These are phyloP conservation scores for Ditula angustiorana DNA, from an alignment of 2,888 invertebrate genomes.

Conservation along the genomic window DNA sequence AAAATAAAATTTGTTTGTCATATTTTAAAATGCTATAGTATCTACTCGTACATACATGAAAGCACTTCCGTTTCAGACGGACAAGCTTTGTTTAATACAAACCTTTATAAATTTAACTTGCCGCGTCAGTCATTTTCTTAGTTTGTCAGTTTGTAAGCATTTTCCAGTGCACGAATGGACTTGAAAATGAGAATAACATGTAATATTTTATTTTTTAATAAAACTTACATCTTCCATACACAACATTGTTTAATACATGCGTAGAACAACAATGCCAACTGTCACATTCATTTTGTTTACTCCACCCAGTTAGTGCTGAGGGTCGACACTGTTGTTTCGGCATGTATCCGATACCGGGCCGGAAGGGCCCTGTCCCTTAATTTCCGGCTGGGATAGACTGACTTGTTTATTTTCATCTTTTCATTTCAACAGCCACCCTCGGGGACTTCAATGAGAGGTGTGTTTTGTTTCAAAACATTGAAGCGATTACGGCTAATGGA, in stretches of 20 bases:
- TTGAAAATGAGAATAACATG: too few relatives aligned
- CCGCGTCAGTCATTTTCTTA: too few relatives aligned
- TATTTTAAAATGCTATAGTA: too few relatives aligned
- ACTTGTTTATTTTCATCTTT: constrained; percentile 41
- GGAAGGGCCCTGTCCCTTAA: constrained; percentile 40
- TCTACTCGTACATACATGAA: too few relatives aligned
- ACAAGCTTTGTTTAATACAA: not conserved
- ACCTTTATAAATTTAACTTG: too few relatives aligned
- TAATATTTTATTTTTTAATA: too few relatives aligned
- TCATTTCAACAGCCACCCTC: constrained; percentile 28
- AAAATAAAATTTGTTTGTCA: too few relatives aligned
- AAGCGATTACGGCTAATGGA: constrained; percentile 12
- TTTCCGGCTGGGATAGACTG: constrained; percentile 40
- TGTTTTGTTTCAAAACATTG: constrained; percentile 18
- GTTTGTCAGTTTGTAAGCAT: too few relatives aligned
- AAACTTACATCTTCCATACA: not conserved
- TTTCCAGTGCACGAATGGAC: too few relatives aligned
- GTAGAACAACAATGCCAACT: not conserved
- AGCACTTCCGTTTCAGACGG: not conserved
- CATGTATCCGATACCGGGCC: constrained; percentile 32
- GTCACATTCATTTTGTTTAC: constrained; percentile 16
- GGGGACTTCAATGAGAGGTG: constrained; percentile 1
- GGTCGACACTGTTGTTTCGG: constrained; percentile 32
- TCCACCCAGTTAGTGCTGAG: not conserved
- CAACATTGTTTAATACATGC: not conserved